Conservation (phyloP, 2,113 vertebrate species). For the Oncorhynchus tshawytscha region DNA sequence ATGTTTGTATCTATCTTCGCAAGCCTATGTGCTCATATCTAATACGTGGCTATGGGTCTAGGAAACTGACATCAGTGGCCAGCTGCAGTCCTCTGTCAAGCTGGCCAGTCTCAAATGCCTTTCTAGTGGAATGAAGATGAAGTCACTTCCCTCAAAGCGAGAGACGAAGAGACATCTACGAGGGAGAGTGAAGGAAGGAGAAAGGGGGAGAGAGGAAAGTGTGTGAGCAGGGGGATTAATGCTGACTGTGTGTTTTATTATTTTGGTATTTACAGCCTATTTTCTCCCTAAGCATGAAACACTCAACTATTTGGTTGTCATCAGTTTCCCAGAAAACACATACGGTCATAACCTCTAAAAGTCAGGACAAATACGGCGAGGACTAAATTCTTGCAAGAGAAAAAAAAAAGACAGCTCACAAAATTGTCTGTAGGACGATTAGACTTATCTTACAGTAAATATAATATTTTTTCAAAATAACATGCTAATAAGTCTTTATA, state of each 20-base stretch:
- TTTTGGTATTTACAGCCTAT: constrained; percentile 17
- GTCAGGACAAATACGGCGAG: background rate
- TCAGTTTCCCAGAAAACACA: constrained; percentile 11
- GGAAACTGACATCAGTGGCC: constrained; percentile 62
- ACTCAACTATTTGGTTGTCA: constrained; percentile 20
- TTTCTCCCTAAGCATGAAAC: constrained; percentile 24
- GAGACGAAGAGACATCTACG: constrained; percentile 2
- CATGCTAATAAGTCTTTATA: background rate
- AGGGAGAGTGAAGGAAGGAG: background rate
- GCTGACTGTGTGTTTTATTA: constrained; percentile 10
- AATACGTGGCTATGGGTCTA: constrained; percentile 45
- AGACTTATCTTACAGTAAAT: too few species aligned
- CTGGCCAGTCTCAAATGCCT: constrained; percentile 57
- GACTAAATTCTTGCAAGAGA: background rate
- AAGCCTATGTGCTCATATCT: constrained; percentile 19
- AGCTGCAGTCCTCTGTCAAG: constrained; percentile 41
- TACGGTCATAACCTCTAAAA: constrained; percentile 4
- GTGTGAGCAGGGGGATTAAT: background rate
- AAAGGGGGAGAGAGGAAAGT: background rate
- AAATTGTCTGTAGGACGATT: background rate
- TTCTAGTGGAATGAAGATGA: constrained; percentile 64
- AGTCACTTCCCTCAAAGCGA: constrained; percentile 67
- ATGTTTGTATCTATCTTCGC: constrained; percentile 32
- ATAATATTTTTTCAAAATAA: background rate
- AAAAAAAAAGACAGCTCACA: background rate